These are phyloP conservation scores for Sebastes nivosus DNA, from an alignment of 2,797 vertebrate genomes.

Conservation along the genomic window DNA sequence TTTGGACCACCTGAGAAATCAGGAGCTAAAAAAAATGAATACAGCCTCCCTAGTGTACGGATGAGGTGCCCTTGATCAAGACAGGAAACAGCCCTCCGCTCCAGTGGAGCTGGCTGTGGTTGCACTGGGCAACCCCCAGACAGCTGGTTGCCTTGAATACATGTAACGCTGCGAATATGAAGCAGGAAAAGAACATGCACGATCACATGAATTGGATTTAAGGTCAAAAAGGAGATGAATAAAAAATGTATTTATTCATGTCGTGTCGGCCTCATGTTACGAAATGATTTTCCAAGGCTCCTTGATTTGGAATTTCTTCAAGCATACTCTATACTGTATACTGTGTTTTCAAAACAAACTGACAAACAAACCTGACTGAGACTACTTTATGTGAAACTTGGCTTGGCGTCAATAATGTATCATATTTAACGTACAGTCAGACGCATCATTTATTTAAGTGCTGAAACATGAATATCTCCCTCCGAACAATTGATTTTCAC, in stretches of 20 bases:
- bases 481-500: slow-evolving; percentile 54
- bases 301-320: slow-evolving; percentile 5
- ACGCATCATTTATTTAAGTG: slow-evolving; percentile 64
- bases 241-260: slow-evolving; percentile 22
- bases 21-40: not conserved
- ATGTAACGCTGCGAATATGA: slow-evolving; percentile 18
- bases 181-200: not conserved
- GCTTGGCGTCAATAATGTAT: slow-evolving; percentile 39
- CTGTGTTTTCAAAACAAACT: not conserved
- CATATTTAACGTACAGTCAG: slow-evolving; percentile 38
- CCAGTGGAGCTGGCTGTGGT: slow-evolving; percentile 5
- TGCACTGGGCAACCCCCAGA: slow-evolving; percentile 1
- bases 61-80: slow-evolving; percentile 52
- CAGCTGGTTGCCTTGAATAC: slow-evolving; percentile 15
- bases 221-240: slow-evolving; percentile 27
- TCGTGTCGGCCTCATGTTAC: not conserved
- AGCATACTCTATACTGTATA: not conserved
- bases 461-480: slow-evolving; percentile 56
- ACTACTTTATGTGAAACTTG: slow-evolving; percentile 21
- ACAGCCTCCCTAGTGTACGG: not conserved
- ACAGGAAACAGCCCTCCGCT: slow-evolving; percentile 14
- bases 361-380: not conserved
- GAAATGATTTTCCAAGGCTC: slow-evolving; percentile 13
- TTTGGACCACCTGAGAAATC: slow-evolving; percentile 19
- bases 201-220: slow-evolving; percentile 18